Conservation (phyloP, 2,888 invertebrate species). For the Phanerotoma sp. region DNA sequence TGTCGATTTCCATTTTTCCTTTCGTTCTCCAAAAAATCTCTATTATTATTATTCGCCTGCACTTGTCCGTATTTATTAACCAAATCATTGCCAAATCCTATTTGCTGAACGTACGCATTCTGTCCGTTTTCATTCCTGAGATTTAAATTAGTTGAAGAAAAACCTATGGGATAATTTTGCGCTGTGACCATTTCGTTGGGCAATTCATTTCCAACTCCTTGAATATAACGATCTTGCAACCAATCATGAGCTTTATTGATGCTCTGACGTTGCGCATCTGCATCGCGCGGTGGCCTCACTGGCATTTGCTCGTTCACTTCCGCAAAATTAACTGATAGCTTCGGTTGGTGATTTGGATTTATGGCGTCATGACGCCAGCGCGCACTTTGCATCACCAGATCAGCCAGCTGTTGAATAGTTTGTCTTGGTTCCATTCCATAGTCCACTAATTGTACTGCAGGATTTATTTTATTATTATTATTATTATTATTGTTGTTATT, state of each 20-base stretch:
- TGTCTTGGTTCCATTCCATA: constrained; percentile 46
- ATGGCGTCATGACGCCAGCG: constrained; percentile 47
- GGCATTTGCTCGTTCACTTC: constrained; percentile 1
- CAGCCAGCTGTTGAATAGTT: constrained; percentile 51
- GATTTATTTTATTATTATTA: constrained; percentile 9
- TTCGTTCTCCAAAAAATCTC: constrained; percentile 8
- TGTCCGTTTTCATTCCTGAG: constrained; percentile 20
- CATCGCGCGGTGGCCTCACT: constrained; percentile 10
- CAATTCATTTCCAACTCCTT: constrained; percentile 24
- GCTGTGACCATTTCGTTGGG: constrained; percentile 5
- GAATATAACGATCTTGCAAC: constrained; percentile 45
- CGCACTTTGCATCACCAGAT: constrained; percentile 53
- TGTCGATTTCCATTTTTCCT: constrained; percentile 39
- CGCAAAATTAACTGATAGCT: constrained; percentile 16
- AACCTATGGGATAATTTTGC: constrained; percentile 36
- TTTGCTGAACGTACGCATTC: constrained; percentile 17
- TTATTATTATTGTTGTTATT: constrained; percentile 5
- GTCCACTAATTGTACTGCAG: no score
- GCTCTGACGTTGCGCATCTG: constrained; percentile 30
- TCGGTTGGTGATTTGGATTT: constrained; percentile 24
- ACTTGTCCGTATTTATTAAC: background rate
- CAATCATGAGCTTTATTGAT: constrained; percentile 41
- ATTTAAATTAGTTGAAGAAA: constrained; percentile 32
- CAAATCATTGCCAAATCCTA: constrained; percentile 24
- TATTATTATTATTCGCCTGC: no score